phyloP scores from a whole-genome alignment of 53 echinoderm and acorn worm species.

The Echinarachnius parma region DNA sequence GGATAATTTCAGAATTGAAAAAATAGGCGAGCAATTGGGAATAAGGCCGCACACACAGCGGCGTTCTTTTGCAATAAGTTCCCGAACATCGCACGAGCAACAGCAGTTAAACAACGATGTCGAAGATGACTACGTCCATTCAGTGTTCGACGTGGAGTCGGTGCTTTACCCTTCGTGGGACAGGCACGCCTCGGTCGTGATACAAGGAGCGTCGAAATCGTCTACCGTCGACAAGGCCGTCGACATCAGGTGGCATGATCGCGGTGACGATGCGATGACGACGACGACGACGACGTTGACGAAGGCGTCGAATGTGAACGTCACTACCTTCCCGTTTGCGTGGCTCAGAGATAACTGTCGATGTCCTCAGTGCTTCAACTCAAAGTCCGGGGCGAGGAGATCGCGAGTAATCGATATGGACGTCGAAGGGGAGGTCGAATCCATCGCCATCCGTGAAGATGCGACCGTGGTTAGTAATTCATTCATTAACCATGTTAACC shows the following conservation, averaged over 20 bases:
- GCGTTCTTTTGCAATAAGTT: too few relatives aligned
- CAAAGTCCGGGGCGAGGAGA: neutral
- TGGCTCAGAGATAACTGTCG: constrained; percentile 37
- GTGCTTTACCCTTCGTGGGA: neutral
- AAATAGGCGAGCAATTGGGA: too few relatives aligned
- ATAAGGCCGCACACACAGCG: too few relatives aligned
- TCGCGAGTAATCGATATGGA: neutral
- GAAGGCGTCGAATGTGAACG: too few relatives aligned
- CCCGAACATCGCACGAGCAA: too few relatives aligned
- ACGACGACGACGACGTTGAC: neutral
- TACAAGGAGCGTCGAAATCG: neutral
- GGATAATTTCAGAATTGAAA: too few relatives aligned
- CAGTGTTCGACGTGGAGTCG: neutral
- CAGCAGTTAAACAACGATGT: too few relatives aligned
- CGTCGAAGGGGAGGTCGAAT: neutral
- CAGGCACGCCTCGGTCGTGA: neutral
- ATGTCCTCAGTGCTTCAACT: constrained; percentile 12
- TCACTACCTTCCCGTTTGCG: constrained; percentile 6
- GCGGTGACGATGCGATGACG: neutral
- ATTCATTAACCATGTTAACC: too few relatives aligned
- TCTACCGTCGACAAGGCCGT: neutral
- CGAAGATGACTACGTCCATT: neutral
- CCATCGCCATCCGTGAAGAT: neutral
- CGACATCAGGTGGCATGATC: neutral
- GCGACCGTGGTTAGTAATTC: neutral